Evolutionary conservation across 2,888 invertebrate genomes (phyloP), one percentile per base, ranked within the genome.

Genomic region (Erebia epiphron): DNA sequence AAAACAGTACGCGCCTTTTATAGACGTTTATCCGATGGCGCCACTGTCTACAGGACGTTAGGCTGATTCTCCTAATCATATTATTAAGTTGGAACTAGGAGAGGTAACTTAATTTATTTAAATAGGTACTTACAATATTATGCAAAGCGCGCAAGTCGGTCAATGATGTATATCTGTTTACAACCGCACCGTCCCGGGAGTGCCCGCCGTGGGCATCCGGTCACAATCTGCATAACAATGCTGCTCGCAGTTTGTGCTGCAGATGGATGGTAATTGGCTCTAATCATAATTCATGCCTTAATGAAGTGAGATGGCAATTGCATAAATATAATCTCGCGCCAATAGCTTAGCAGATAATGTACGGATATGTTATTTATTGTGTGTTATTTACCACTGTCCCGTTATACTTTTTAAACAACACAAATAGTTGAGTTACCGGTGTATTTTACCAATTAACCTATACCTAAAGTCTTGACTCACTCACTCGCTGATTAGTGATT

Each of bases 181-280:
- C 87, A 83, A 86, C 83, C 84, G 82, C 81, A 81, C 84, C 84
- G 85, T 85, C 81, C 79, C 78, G 79, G 82, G 84, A 86, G 82
- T 83, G 79, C 78, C 81, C 66, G 65, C 11, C 79, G 79, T 78
- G 83, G 81, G 83, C 87, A 90, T 91, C 92, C 92, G 91, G 90
- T 80, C 73, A 84, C 86, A 90, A 93, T 93, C 90, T 92, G 90
- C 92, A 93, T 93, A 88, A 92, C 92, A 93, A 93, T 93, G 80
- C 83, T 80, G 82, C 79, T 84, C 82, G 85, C 86, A 86, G 86
- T 86, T 83, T 82, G 78, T 84, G 82, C 87, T 86, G 83, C 85
- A 89, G 90, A 89, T 90, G 85, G 90, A 92, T 90, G 89, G 86
- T 90, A 91, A 91, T 91, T 65, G 54, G 86, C 83, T 78, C 80